Conservation (phyloP, 2,888 invertebrate genomes). For the Andricus curvator region DNA sequence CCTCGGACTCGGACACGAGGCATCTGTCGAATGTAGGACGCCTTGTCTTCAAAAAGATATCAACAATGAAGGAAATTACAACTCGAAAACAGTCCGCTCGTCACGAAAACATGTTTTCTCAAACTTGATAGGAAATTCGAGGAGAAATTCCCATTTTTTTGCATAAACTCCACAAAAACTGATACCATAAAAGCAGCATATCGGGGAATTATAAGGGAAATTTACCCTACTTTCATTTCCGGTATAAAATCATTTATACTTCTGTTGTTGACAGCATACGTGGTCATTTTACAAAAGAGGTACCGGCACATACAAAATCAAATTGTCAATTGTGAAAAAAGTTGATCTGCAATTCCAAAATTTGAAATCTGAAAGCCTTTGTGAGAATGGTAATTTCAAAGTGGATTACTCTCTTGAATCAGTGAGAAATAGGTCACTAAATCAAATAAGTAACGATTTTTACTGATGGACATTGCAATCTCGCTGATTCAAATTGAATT, state of each 20-base stretch:
- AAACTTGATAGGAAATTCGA: background rate
- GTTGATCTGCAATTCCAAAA: no score
- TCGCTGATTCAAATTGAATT: no score
- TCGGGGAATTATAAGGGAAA: background rate
- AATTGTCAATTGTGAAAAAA: no score
- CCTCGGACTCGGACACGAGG: constrained; percentile 57
- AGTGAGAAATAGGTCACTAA: no score
- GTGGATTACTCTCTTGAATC: no score
- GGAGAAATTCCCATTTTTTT: background rate
- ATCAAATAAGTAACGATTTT: no score
- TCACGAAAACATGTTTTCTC: background rate
- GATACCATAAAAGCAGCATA: background rate
- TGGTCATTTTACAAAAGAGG: no score
- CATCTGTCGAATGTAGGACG: constrained; percentile 71
- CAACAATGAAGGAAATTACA: background rate
- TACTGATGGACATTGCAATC: no score
- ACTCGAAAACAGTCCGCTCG: background rate
- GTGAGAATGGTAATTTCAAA: no score
- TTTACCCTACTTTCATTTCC: background rate
- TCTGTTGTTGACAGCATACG: background rate
- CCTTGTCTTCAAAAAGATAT: constrained; percentile 61
- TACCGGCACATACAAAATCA: no score
- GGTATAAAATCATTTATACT: background rate
- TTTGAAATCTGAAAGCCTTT: no score
- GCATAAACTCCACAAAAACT: background rate